Percentiles rank a stretch among this genome's conserved stretches.
These are phyloP conservation scores for Solenodon paradoxus DNA, from an alignment of 2,113 vertebrate species.

Conservation along the genomic window DNA sequence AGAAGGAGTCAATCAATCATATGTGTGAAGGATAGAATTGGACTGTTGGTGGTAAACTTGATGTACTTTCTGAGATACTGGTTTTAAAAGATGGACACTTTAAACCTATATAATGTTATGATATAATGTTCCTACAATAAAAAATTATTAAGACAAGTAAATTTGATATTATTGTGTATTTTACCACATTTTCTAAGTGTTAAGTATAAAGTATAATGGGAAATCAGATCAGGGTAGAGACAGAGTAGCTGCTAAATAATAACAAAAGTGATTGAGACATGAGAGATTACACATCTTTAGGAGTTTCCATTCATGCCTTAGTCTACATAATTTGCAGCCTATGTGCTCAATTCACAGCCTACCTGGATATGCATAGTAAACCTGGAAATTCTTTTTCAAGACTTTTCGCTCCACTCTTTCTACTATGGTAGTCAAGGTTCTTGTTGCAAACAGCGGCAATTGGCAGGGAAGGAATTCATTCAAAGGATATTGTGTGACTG, in stretches of 20 bases:
- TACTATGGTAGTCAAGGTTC: neutral
- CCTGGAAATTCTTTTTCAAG: neutral
- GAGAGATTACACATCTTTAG: too few relatives aligned
- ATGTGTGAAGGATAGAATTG: too few relatives aligned
- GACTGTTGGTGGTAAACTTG: too few relatives aligned
- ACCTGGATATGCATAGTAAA: neutral
- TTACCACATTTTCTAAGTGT: neutral
- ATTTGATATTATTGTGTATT: neutral
- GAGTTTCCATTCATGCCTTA: neutral
- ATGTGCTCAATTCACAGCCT: neutral
- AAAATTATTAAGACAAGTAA: too few relatives aligned
- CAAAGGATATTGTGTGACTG: neutral
- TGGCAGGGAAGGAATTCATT: neutral
- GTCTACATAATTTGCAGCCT: neutral
- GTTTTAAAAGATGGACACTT: too few relatives aligned
- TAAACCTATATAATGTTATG: too few relatives aligned
- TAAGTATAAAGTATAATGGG: neutral
- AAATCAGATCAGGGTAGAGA: neutral
- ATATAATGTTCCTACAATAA: too few relatives aligned
- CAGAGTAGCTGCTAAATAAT: accelerated
- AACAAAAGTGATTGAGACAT: neutral
- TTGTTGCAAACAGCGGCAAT: neutral
- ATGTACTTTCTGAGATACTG: too few relatives aligned
- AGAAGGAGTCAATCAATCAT: too few relatives aligned
- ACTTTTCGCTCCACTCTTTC: neutral